Base-by-base conservation (phyloP, 2,888 invertebrate genomes). In the Dione vanillae region DNA sequence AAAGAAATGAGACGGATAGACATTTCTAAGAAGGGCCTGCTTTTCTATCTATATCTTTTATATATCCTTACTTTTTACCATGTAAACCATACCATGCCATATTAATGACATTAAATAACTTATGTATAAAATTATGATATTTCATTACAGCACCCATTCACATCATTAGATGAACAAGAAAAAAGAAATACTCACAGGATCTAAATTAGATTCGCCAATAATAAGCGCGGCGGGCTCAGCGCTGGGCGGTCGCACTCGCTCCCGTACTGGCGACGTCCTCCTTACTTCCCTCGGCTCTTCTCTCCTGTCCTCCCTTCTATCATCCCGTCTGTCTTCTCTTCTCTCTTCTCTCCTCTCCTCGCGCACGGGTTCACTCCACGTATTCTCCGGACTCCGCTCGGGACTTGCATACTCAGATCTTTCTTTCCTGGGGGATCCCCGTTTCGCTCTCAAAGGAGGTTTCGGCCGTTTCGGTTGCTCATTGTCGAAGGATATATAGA, bases 401-500 rank as follows among this genome's bases (percentile, higher is more conserved):
- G 91, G 89, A 72, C 88, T 90, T 16, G 70, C 81, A 35, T 78
- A 81, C 6, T 87, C 88, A n/a, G 81, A 70, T 56, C 80, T 76
- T 16, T 97, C 97, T 87, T 97, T 97, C 82, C 96, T 96, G 0
- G 97, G 97, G 8, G 97, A 97, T 45, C 93, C 93, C 70, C 95
- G 94, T 84, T 97, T 97, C 71, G 94, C 94, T 76, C 98, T 93
- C 66, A 98, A 90, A 16, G 97, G 97, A 1, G 98, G 98, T 87
- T 98, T 98, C 16, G 98, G 97, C 81, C 97, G 94, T 84, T 97
- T 97, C 16, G 98, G 97, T 80, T 96, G 96, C 70, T 97, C 97
- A 85, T 97, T 96, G 84, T 98, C 98, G 85, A 99, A 98, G 65
- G 98, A 97, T 83, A 99, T 97, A 88, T 98, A 98, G 91, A 99